These are phyloP conservation scores for Podiceps cristatus DNA, from an alignment of 2,113 vertebrate genomes.

Conservation along the genomic window DNA sequence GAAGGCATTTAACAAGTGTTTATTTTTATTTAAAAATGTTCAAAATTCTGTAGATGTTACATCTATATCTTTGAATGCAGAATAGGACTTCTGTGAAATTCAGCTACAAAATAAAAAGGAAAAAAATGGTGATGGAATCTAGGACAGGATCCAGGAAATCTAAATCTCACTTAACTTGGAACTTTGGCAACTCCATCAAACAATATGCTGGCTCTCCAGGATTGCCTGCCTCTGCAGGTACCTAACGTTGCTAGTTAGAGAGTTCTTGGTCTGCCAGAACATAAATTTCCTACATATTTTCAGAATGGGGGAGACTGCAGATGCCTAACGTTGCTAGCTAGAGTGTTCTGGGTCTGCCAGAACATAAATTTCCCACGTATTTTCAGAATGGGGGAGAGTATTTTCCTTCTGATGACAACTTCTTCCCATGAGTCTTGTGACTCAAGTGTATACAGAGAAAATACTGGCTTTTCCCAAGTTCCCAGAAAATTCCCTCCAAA, in stretches of 20 bases:
- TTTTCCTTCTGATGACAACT: not conserved
- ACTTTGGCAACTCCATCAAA: not conserved
- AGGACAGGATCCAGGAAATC: not conserved
- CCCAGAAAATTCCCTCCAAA: not conserved
- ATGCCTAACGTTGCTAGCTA: not conserved
- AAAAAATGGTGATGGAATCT: not conserved
- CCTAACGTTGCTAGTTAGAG: not conserved
- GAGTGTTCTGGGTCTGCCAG: not conserved
- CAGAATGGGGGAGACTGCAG: not conserved
- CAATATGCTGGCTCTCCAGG: not conserved
- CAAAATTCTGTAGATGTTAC: not conserved
- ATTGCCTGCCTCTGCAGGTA: not conserved
- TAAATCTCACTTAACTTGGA: not conserved
- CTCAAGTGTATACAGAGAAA: not conserved
- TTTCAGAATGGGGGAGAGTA: not conserved
- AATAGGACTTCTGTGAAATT: not conserved
- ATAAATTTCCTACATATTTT: not conserved
- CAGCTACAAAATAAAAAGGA: not conserved
- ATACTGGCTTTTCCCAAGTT: not conserved
- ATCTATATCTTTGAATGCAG: not conserved
- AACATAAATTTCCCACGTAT: not conserved
- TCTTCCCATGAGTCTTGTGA: not conserved
- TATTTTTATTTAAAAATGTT: constrained; percentile 1
- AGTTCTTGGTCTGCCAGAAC: not conserved
- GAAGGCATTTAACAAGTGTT: not conserved